Evolutionary conservation across 1,140 invertebrate genomes (phyloP).

Genomic region (Lepeophtheirus salmonis): DNA sequence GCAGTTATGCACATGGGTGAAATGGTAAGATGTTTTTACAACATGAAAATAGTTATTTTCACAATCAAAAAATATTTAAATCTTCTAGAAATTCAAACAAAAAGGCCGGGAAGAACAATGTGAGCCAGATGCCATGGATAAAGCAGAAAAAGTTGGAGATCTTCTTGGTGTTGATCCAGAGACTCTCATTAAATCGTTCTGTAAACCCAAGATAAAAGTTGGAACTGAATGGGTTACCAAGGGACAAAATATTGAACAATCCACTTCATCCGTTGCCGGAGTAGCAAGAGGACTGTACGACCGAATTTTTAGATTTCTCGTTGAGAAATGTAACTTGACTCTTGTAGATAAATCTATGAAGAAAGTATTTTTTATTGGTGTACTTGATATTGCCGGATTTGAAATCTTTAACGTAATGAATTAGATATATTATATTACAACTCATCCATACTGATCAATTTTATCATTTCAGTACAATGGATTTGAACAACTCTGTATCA

Average conservation of each 20-base stretch:
- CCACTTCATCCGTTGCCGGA: constrained; percentile 54
- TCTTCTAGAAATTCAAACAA: constrained; percentile 77
- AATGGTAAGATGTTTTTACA: constrained; percentile 41
- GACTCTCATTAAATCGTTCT: constrained; percentile 10
- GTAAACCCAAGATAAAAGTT: constrained; percentile 75
- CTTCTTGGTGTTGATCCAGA: constrained; percentile 32
- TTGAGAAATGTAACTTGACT: constrained; percentile 95
- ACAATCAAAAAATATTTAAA: not conserved
- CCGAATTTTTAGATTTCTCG: constrained; percentile 88
- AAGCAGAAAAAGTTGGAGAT: constrained; percentile 34
- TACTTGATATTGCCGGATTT: constrained; percentile 99
- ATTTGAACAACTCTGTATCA: too few relatives aligned
- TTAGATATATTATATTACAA: not conserved
- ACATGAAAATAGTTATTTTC: too few relatives aligned
- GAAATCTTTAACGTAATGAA: constrained; percentile 72
- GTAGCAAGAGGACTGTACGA: constrained; percentile 82
- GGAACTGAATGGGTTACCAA: constrained; percentile 90
- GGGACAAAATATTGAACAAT: constrained; percentile 17
- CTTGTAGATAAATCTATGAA: constrained; percentile 85
- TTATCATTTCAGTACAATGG: constrained; percentile 63
- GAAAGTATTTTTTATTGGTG: constrained; percentile 95
- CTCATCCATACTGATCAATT: not conserved
- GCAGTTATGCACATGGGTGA: constrained; percentile 95
- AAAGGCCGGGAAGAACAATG: constrained; percentile 98
- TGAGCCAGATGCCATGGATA: constrained; percentile 81